Conservation (phyloP, 2,113 vertebrate species). For the Australoheros scitulus region DNA sequence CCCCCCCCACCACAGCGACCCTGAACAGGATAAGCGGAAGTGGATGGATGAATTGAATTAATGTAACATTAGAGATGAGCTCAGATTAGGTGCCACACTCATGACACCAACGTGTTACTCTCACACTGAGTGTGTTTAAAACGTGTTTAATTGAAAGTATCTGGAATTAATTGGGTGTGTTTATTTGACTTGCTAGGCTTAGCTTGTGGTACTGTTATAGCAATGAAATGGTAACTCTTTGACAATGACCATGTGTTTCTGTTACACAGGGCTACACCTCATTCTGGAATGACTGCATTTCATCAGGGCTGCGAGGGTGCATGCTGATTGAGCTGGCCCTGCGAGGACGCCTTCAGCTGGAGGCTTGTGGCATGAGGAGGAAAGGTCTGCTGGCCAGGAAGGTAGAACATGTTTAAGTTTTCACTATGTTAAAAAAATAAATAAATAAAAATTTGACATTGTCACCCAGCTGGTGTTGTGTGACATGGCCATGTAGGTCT, state of each 20-base stretch:
- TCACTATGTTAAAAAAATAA: neutral
- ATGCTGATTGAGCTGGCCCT: slow-evolving; percentile 96
- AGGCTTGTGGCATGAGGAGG: slow-evolving; percentile 93
- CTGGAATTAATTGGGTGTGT: neutral
- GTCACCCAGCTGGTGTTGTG: neutral
- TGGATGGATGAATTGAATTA: too few relatives aligned
- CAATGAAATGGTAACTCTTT: neutral
- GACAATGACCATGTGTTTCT: slow-evolving; percentile 3
- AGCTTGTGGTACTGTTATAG: neutral
- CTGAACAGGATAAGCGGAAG: too few relatives aligned
- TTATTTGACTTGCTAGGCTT: neutral
- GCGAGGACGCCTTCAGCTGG: slow-evolving; percentile 90
- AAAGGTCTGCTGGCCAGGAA: slow-evolving; percentile 93
- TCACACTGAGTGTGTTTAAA: neutral
- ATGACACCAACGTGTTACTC: neutral
- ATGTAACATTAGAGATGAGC: neutral
- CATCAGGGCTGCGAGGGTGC: slow-evolving; percentile 93
- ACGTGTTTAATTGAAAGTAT: neutral
- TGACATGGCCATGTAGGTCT: neutral
- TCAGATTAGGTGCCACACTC: neutral
- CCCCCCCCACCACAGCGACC: too few relatives aligned
- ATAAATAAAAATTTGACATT: neutral
- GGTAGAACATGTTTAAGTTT: slow-evolving; percentile 72
- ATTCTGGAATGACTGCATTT: slow-evolving; percentile 99
- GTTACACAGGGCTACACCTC: slow-evolving; percentile 91